Base-by-base conservation (phyloP, 2,888 invertebrate species). In the Liodrosophila aerea region DNA sequence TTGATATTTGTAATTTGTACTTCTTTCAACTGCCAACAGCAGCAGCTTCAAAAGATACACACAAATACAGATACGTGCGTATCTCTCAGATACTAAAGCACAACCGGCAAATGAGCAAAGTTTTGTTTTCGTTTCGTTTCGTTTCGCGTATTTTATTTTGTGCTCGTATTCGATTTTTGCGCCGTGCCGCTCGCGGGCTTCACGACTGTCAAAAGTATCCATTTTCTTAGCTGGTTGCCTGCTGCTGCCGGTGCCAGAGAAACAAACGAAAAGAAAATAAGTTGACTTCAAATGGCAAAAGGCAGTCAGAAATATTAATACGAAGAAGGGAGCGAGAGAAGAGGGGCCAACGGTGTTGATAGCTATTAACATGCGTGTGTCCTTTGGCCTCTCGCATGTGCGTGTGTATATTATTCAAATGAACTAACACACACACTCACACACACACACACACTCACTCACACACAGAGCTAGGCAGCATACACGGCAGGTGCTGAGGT, bases 1-100 rank as follows among this genome's bases (percentile, higher is more conserved):
- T 80, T 76, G 81, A 84, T 75, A 80, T 85, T 77, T 83, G 64
- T 72, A 80, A 85, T 83, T 72, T 80, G 84, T 62, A 61, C 57
- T 72, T 56, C 66, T 66, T 67, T 72, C 58, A 66, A 69, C 73
- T 72, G 72, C 49, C 64, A 64, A 11, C 59, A 43, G 31, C 67
- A 67, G 67, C 46, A 31, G 53, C 47, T 15, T 49, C 47, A 44
- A 50, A 54, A 59, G 51, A 46, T 43, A 58, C 53, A 49, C 47
- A 54, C 37, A 61, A 31, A 59, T 40, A 49, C 45, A 43, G 16
- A 29, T 56, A 30, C 43, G 36, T 57, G 46, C 49, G 54, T 72
- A 58, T 49, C 57, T 56, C 15, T 13, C 3, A 65, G 54, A 59
- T 64, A 63, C 40, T 22, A 4, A 5, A 4, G 44, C 52, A 43